Conservation (phyloP, 2,888 invertebrate genomes). For the Thera obeliscata region DNA sequence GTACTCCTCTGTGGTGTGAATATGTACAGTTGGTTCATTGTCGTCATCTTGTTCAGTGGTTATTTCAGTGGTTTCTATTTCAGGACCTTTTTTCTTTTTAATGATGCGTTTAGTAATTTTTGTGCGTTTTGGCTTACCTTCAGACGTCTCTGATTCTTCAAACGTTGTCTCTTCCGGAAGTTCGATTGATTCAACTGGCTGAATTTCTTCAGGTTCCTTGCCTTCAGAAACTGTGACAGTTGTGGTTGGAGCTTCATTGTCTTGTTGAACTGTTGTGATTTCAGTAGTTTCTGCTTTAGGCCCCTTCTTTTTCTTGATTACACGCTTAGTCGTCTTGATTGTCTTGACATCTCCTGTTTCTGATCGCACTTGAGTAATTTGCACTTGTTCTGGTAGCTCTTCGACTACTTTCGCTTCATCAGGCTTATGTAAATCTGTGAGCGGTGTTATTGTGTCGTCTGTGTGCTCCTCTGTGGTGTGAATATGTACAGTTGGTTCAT, state of each 20-base stretch:
- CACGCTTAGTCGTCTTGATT: conserved; percentile 53
- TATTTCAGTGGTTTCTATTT: conserved; percentile 60
- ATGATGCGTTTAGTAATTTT: conserved; percentile 22
- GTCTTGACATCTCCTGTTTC: conserved; percentile 60
- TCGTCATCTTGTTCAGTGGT: conserved; percentile 48
- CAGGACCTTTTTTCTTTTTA: conserved; percentile 52
- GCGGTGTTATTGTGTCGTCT: conserved; percentile 46
- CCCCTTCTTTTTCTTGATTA: conserved; percentile 39
- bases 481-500: conserved; percentile 55
- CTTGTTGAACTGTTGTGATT: conserved; percentile 34
- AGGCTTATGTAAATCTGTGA: conserved; percentile 27
- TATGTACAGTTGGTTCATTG: conserved; percentile 56
- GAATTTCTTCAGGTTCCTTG: conserved; percentile 32
- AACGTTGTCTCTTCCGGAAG: conserved; percentile 56
- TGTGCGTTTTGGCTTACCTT: conserved; percentile 52
- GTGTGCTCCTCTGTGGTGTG: conserved; percentile 49
- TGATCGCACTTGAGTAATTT: conserved; percentile 37
- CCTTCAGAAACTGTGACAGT: conserved; percentile 55
- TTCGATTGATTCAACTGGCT: conserved; percentile 48
- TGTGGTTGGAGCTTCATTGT: conserved; percentile 34
- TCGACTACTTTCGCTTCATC: conserved; percentile 51
- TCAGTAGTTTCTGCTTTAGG: conserved; percentile 21
- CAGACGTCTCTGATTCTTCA: conserved; percentile 55
- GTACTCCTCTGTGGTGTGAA: conserved; percentile 56
- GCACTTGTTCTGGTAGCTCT: conserved; percentile 37